Percentiles rank a stretch among this genome's conserved stretches.
phyloP scores from a whole-genome alignment of 2,113 vertebrate species.

The Naja naja region DNA sequence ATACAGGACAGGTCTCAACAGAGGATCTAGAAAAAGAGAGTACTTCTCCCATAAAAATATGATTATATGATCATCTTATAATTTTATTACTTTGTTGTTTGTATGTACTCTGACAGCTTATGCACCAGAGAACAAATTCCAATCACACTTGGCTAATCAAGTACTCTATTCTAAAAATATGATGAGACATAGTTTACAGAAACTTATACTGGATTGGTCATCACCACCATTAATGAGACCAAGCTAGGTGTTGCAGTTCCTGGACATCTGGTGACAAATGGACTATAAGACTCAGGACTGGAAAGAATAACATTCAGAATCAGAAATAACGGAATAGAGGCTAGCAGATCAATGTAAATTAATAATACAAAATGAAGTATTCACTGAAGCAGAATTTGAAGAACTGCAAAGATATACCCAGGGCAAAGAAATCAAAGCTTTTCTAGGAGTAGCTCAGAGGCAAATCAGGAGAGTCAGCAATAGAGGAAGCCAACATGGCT shows the following conservation, averaged over 20 bases:
- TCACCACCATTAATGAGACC: not conserved
- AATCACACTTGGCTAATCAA: not conserved
- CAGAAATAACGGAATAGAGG: not conserved
- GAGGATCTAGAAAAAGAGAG: not conserved
- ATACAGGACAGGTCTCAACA: not conserved
- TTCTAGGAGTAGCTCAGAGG: not conserved
- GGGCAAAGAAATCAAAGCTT: not conserved
- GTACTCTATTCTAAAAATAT: not conserved
- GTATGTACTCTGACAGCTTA: not conserved
- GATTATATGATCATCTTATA: not conserved
- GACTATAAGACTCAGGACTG: not conserved
- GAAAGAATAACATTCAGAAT: not conserved
- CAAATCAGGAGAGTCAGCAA: not conserved
- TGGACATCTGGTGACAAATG: not conserved
- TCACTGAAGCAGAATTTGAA: not conserved
- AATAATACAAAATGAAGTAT: not conserved
- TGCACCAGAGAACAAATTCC: not conserved
- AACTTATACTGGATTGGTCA: not conserved
- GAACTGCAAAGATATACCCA: not conserved
- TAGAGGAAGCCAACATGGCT: not conserved
- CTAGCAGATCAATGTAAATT: not conserved
- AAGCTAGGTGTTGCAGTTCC: not conserved
- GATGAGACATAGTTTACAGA: not conserved
- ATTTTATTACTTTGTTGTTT: not conserved
- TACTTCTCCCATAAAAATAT: not conserved